phyloP scores from a whole-genome alignment of 2,797 vertebrate genomes.

The Betta splendens region DNA sequence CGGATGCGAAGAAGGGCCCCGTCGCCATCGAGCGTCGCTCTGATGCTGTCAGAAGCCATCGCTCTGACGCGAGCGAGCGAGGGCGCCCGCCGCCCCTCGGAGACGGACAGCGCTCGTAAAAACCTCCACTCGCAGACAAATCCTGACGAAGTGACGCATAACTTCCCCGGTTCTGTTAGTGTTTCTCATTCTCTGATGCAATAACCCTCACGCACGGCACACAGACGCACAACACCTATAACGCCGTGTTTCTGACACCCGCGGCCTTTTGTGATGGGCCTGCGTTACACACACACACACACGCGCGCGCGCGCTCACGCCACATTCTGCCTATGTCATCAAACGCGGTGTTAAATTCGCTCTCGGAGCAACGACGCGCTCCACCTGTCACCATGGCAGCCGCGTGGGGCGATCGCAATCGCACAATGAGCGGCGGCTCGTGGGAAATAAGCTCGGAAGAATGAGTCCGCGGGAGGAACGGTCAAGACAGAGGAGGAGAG shows the following conservation, averaged over 20 bases:
- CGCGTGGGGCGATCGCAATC: slow-evolving; percentile 72
- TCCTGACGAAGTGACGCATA: slow-evolving; percentile 66
- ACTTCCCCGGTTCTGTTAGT: slow-evolving; percentile 42
- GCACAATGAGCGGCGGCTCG: slow-evolving; percentile 63
- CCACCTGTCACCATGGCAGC: slow-evolving; percentile 72
- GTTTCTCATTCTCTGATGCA: slow-evolving; percentile 59
- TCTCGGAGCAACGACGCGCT: slow-evolving; percentile 49
- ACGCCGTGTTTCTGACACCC: slow-evolving; percentile 29
- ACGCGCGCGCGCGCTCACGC: slow-evolving; percentile 6
- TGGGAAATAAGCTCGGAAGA: slow-evolving; percentile 74
- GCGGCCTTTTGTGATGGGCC: slow-evolving; percentile 30
- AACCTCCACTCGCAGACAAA: slow-evolving; percentile 58
- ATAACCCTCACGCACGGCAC: slow-evolving; percentile 43
- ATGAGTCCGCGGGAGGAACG: slow-evolving; percentile 55
- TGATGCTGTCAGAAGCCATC: slow-evolving; percentile 70
- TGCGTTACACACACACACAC: slow-evolving; percentile 26
- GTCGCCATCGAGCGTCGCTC: slow-evolving; percentile 69
- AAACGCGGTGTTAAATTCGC: slow-evolving; percentile 59
- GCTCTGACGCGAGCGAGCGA: slow-evolving; percentile 61
- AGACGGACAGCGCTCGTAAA: slow-evolving; percentile 62
- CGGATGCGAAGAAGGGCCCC: slow-evolving; percentile 45
- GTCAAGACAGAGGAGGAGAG: slow-evolving; percentile 30
- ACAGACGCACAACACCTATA: slow-evolving; percentile 28
- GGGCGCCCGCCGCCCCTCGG: slow-evolving; percentile 56
- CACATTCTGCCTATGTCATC: slow-evolving; percentile 64